Evolutionary conservation across 92 coral and sea anemone genomes (phyloP).

Genomic region (Palythoa caribaeorum): DNA sequence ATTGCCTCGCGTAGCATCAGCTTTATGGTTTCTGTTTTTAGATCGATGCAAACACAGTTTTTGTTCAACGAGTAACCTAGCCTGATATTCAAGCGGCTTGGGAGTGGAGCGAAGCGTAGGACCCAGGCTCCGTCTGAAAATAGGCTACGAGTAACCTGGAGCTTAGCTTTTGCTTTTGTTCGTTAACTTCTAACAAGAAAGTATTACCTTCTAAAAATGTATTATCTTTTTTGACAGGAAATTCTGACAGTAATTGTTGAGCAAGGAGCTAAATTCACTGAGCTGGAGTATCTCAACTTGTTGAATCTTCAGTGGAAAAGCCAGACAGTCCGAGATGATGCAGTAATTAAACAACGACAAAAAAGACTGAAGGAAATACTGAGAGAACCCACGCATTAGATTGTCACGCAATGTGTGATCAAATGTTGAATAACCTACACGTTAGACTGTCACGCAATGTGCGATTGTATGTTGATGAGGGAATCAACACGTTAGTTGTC

Average conservation of each 20-base stretch:
- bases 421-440: background rate
- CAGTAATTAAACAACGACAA: constrained; percentile 78
- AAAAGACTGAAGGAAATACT: constrained; percentile 85
- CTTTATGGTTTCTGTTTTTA: too few relatives aligned
- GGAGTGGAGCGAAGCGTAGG: too few relatives aligned
- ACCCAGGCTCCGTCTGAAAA: too few relatives aligned
- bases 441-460: background rate
- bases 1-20: too few relatives aligned
- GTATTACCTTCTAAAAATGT: too few relatives aligned
- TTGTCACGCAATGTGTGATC: background rate
- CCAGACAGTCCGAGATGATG: constrained; percentile 89
- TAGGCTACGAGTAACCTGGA: background rate
- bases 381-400: constrained; percentile 58
- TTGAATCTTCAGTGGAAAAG: constrained; percentile 90
- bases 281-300: constrained; percentile 82
- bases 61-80: too few relatives aligned
- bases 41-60: too few relatives aligned
- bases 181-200: too few relatives aligned
- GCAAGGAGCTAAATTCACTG: constrained; percentile 94
- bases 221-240: constrained; percentile 69
- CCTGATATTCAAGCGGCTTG: too few relatives aligned
- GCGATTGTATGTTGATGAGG: constrained; percentile 43
- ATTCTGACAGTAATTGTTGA: constrained; percentile 88
- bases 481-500: constrained; percentile 50
- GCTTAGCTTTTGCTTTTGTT: background rate